Percentiles rank a stretch among this genome's conserved stretches.
Evolutionary conservation across 37 sponge, comb jelly and placozoan genomes (phyloP).

Genomic region (Ianthella basta): DNA sequence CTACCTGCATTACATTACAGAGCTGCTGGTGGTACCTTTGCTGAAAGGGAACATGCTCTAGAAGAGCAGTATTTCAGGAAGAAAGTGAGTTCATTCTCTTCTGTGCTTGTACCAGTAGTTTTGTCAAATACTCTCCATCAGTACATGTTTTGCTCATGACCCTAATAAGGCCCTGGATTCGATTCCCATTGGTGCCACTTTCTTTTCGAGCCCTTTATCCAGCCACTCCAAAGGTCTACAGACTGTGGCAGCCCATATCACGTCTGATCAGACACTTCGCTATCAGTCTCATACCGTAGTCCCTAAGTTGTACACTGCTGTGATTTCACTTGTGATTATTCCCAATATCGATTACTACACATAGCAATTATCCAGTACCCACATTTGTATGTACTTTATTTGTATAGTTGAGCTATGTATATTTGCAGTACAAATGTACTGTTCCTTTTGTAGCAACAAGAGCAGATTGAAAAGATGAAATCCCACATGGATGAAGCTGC

Average conservation of each 20-base stretch:
- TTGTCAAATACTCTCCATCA: too few species aligned
- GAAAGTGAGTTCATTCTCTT: neutral
- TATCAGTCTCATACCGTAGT: too few species aligned
- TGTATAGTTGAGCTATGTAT: neutral
- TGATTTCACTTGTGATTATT: too few species aligned
- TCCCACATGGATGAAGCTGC: conserved; percentile 32
- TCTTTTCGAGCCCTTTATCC: too few species aligned
- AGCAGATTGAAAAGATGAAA: conserved; percentile 57
- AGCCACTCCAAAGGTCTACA: too few species aligned
- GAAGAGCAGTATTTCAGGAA: conserved; percentile 68
- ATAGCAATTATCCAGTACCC: neutral
- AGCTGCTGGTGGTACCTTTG: conserved; percentile 62
- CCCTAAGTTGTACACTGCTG: too few species aligned
- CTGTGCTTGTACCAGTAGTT: too few species aligned
- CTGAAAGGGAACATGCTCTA: conserved; percentile 58
- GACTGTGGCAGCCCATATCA: too few species aligned
- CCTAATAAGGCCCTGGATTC: too few species aligned
- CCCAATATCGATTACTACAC: neutral
- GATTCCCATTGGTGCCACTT: too few species aligned
- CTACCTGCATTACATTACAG: neutral
- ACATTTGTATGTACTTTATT: neutral
- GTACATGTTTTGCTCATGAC: too few species aligned
- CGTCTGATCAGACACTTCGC: too few species aligned
- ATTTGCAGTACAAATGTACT: neutral
- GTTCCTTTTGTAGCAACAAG: conserved; percentile 36